Evolutionary conservation across 2,888 invertebrate genomes (phyloP).

Genomic region (Pyrgus malvae): DNA sequence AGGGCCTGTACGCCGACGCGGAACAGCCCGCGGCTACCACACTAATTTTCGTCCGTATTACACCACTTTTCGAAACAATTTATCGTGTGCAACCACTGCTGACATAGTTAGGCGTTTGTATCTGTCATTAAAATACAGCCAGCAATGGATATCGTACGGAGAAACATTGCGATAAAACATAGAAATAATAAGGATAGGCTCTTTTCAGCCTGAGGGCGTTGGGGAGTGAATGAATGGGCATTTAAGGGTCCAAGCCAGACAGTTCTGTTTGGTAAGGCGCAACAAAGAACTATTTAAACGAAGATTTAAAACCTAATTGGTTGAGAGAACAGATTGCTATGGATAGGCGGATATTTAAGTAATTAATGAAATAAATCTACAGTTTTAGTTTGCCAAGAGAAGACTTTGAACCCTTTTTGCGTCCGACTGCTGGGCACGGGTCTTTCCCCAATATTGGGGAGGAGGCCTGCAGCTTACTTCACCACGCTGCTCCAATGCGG

Average conservation of each 20-base stretch:
- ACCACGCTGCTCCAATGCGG: too few species aligned
- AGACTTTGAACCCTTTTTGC: too few species aligned
- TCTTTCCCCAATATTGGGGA: too few species aligned
- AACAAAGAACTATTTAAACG: slow-evolving; percentile 22
- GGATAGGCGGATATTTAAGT: not conserved
- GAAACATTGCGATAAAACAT: not conserved
- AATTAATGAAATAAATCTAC: slow-evolving; percentile 1
- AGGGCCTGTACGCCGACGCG: slow-evolving; percentile 38
- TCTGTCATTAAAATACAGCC: not conserved
- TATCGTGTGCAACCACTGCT: slow-evolving; percentile 24
- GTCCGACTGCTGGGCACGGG: too few species aligned
- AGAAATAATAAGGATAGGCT: slow-evolving; percentile 13
- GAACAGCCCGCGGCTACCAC: slow-evolving; percentile 38
- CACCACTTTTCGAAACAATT: not conserved
- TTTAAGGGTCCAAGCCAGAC: slow-evolving; percentile 15
- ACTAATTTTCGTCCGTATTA: slow-evolving; percentile 35
- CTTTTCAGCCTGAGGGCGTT: slow-evolving; percentile 34
- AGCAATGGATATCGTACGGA: slow-evolving; percentile 1
- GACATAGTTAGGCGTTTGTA: not conserved
- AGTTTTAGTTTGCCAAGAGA: too few species aligned
- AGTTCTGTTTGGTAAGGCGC: not conserved
- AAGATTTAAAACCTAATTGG: slow-evolving; percentile 22
- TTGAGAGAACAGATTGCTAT: slow-evolving; percentile 7
- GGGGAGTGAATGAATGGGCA: slow-evolving; percentile 35
- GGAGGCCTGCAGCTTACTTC: too few species aligned